A percentile compares a stretch with the other conserved stretches of the same genome.
These are phyloP conservation scores for Drosophila tristis DNA, from an alignment of 1,140 invertebrate genomes.

Conservation along the genomic window DNA sequence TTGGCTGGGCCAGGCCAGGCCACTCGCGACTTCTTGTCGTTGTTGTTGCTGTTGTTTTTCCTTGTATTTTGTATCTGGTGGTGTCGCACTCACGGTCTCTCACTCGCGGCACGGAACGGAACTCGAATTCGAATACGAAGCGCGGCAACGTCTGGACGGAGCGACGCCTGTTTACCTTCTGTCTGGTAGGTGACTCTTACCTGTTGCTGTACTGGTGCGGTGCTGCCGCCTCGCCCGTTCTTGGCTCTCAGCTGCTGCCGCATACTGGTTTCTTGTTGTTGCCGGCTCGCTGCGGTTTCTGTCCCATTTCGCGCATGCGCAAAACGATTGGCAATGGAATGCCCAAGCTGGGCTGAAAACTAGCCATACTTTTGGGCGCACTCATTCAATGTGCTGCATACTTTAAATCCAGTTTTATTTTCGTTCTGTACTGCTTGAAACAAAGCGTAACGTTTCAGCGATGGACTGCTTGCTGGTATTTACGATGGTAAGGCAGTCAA, in stretches of 20 bases:
- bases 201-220: constrained; percentile 61
- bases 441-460: too few species aligned
- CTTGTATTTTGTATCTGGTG: constrained; percentile 17
- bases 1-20: constrained; percentile 35
- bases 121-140: constrained; percentile 18
- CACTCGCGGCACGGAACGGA: constrained; percentile 4
- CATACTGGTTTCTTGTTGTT: constrained; percentile 71
- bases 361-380: constrained; percentile 12
- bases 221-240: constrained; percentile 39
- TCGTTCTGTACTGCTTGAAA: too few species aligned
- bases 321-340: constrained; percentile 62
- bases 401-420: background rate
- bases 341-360: background rate
- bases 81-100: constrained; percentile 14
- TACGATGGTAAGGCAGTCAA: too few species aligned
- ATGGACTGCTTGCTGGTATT: too few species aligned
- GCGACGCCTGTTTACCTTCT: constrained; percentile 77
- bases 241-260: constrained; percentile 33
- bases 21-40: constrained; percentile 30
- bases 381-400: constrained; percentile 7
- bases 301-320: constrained; percentile 71
- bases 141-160: constrained; percentile 70
- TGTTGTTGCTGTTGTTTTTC: constrained; percentile 25
- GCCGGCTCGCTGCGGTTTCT: constrained; percentile 78
- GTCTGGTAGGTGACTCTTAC: constrained; percentile 58